phyloP scores from a whole-genome alignment of 2,888 invertebrate species.

The Drosophila hamatofila region DNA sequence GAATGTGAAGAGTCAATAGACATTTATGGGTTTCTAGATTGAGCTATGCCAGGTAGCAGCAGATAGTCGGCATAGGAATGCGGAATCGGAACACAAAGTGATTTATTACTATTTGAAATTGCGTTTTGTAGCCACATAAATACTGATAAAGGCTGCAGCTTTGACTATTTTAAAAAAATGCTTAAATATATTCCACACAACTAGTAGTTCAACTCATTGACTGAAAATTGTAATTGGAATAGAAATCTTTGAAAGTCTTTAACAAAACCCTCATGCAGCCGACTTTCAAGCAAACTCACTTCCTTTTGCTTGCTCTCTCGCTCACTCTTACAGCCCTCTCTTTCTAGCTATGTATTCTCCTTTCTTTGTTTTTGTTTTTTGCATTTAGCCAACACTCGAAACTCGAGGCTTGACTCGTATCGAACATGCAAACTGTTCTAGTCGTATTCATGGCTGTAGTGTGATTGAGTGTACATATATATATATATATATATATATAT shows the following conservation, averaged over 20 bases:
- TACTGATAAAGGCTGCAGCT: not conserved
- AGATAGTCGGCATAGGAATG: not conserved
- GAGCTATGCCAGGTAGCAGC: too few relatives aligned
- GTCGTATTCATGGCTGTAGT: slow-evolving; percentile 28
- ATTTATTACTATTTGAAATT: not conserved
- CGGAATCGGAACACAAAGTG: not conserved
- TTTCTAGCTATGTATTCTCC: too few relatives aligned
- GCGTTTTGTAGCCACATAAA: too few relatives aligned
- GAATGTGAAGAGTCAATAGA: not conserved
- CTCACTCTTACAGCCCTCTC: not conserved
- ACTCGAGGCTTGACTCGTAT: slow-evolving; percentile 13
- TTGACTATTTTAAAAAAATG: not conserved
- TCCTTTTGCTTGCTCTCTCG: slow-evolving; percentile 33
- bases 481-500: slow-evolving; percentile 6
- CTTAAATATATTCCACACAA: not conserved
- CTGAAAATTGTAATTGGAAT: not conserved
- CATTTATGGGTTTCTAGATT: not conserved
- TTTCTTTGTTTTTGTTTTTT: slow-evolving; percentile 3
- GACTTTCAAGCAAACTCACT: slow-evolving; percentile 45
- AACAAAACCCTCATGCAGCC: slow-evolving; percentile 20
- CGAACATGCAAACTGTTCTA: slow-evolving; percentile 35
- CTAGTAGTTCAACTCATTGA: not conserved
- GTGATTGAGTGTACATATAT: slow-evolving; percentile 8
- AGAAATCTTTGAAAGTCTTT: slow-evolving; percentile 10
- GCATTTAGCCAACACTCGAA: slow-evolving; percentile 30